Evolutionary conservation across 2,888 invertebrate genomes (phyloP).

Genomic region (Liodrosophila aerea): DNA sequence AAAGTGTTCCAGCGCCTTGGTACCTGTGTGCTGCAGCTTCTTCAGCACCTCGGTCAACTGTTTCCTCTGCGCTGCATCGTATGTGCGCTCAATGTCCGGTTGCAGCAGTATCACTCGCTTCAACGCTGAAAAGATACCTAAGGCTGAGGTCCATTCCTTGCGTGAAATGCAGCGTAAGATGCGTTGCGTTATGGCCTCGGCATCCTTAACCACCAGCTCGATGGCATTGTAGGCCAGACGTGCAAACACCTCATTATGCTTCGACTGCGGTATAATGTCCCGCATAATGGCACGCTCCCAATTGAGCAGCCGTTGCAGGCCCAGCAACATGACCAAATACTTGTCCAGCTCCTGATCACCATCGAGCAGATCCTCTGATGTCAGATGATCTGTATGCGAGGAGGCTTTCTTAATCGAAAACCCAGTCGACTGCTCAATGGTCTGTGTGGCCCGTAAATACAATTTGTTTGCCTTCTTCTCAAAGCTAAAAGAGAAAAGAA

Average conservation of each 20-base stretch:
- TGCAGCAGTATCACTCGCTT: slow-evolving; percentile 90
- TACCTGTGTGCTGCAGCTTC: slow-evolving; percentile 90
- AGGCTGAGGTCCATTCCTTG: slow-evolving; percentile 90
- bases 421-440: slow-evolving; percentile 91
- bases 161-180: slow-evolving; percentile 89
- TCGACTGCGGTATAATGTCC: slow-evolving; percentile 91
- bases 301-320: slow-evolving; percentile 92
- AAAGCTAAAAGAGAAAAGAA: slow-evolving; percentile 83
- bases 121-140: slow-evolving; percentile 91
- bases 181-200: slow-evolving; percentile 90
- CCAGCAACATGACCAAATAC: slow-evolving; percentile 91
- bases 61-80: slow-evolving; percentile 86
- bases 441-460: slow-evolving; percentile 92
- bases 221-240: slow-evolving; percentile 92
- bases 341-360: slow-evolving; percentile 93
- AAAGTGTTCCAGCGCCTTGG: slow-evolving; percentile 95
- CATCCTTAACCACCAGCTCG: slow-evolving; percentile 92
- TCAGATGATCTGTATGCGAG: slow-evolving; percentile 80
- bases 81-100: slow-evolving; percentile 91
- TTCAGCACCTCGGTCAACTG: slow-evolving; percentile 89
- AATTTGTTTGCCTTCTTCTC: slow-evolving; percentile 92
- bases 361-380: slow-evolving; percentile 82
- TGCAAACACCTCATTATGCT: slow-evolving; percentile 92
- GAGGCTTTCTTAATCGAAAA: slow-evolving; percentile 86
- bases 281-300: slow-evolving; percentile 92